Percentiles rank a stretch among this genome's conserved stretches.
phyloP scores from a whole-genome alignment of 1,140 invertebrate species.

The Sogatella furcifera region DNA sequence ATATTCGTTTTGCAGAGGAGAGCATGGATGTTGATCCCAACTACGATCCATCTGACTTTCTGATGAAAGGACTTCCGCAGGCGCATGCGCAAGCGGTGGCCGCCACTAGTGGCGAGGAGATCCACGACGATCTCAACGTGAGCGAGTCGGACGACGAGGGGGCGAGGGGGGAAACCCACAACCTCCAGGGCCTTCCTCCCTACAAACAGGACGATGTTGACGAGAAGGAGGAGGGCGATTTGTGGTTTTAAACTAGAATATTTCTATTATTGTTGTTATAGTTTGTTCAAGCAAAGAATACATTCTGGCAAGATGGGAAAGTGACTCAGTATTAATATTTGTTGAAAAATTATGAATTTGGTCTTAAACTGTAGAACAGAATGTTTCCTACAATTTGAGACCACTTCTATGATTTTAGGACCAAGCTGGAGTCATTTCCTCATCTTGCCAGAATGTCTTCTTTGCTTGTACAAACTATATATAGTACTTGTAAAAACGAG shows the following conservation, averaged over 20 bases:
- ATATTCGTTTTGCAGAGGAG: constrained; percentile 44
- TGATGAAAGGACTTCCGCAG: constrained; percentile 38
- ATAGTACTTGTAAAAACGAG: no score
- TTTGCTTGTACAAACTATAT: no score
- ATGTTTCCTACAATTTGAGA: no score
- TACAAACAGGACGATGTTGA: constrained; percentile 32
- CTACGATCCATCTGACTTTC: constrained; percentile 78
- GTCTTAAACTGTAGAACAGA: no score
- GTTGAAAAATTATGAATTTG: no score
- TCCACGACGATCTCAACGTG: constrained; percentile 64
- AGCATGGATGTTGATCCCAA: constrained; percentile 70
- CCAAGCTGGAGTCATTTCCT: no score
- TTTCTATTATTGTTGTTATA: no score
- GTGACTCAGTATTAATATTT: no score
- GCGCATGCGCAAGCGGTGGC: constrained; percentile 7
- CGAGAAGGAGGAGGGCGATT: constrained; percentile 34
- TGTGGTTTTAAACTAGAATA: constrained; percentile 38
- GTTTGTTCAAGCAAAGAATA: no score
- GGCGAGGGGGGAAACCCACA: constrained; percentile 18
- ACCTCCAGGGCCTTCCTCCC: constrained; percentile 7
- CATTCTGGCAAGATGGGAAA: no score
- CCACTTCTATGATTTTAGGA: no score
- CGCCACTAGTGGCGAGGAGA: constrained; percentile 32
- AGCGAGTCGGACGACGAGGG: constrained; percentile 67
- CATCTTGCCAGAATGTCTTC: no score